These are phyloP conservation scores for Phalacrocorax aristotelis DNA, from an alignment of 2,113 vertebrate species.

Conservation along the genomic window DNA sequence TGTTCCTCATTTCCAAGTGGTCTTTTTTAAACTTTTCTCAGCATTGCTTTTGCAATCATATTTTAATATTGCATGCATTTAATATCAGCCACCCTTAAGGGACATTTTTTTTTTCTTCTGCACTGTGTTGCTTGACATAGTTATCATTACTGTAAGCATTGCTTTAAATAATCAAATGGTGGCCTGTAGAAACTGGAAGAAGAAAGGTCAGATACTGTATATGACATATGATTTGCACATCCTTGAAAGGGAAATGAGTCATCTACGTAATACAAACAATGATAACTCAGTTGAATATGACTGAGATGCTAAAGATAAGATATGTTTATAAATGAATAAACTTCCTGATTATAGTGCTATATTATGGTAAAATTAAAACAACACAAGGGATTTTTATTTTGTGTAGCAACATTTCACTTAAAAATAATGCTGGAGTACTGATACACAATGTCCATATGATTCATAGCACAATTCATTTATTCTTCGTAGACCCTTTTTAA, in stretches of 20 bases:
- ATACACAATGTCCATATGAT: background rate
- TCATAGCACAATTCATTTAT: background rate
- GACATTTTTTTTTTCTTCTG: background rate
- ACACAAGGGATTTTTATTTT: background rate
- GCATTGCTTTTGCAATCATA: background rate
- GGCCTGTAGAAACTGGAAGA: conserved; percentile 48
- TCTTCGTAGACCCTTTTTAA: background rate
- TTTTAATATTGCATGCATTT: background rate
- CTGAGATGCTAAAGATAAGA: conserved; percentile 78
- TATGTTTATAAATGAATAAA: conserved; percentile 81
- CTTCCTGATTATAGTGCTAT: conserved; percentile 65
- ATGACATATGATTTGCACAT: conserved; percentile 73
- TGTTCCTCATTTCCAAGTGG: background rate
- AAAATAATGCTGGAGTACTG: background rate
- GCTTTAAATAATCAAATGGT: conserved; percentile 55
- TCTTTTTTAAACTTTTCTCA: conserved; percentile 20
- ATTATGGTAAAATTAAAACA: conserved; percentile 17
- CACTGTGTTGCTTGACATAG: conserved; percentile 32
- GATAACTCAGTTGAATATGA: conserved; percentile 75
- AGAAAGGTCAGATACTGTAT: conserved; percentile 68
- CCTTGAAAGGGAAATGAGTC: conserved; percentile 79
- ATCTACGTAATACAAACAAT: conserved; percentile 73
- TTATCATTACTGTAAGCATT: conserved; percentile 24
- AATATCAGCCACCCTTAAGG: background rate
- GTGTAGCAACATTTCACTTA: background rate